phyloP scores from a whole-genome alignment of 2,888 invertebrate genomes.

The Euclidia mi region DNA sequence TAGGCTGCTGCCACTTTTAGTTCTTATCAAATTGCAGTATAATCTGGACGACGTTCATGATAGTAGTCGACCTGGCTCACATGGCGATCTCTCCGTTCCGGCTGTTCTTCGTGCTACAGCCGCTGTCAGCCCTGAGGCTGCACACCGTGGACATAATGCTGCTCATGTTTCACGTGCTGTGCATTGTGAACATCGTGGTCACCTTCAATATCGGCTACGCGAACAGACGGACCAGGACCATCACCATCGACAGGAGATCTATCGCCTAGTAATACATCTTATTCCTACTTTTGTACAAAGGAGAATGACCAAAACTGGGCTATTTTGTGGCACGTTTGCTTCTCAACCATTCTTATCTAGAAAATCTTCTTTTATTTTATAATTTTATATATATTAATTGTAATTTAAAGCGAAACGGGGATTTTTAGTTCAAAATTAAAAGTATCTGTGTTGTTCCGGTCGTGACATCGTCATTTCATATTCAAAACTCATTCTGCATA shows the following conservation, averaged over 20 bases:
- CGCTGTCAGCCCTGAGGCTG: slow-evolving; percentile 20
- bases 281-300: neutral
- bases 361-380: too few relatives aligned
- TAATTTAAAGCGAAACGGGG: too few relatives aligned
- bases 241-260: slow-evolving; percentile 62
- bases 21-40: slow-evolving; percentile 65
- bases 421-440: too few relatives aligned
- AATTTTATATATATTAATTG: too few relatives aligned
- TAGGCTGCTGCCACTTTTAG: too few relatives aligned
- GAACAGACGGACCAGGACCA: slow-evolving; percentile 41
- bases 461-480: too few relatives aligned
- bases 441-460: too few relatives aligned
- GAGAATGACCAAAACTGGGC: too few relatives aligned
- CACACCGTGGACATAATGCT: slow-evolving; percentile 59
- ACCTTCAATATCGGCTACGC: slow-evolving; percentile 72
- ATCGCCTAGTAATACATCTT: slow-evolving; percentile 62
- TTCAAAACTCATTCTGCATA: too few relatives aligned
- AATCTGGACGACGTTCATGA: slow-evolving; percentile 67
- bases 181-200: slow-evolving; percentile 70
- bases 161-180: slow-evolving; percentile 61
- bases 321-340: too few relatives aligned
- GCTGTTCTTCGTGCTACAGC: slow-evolving; percentile 61
- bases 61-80: slow-evolving; percentile 61
- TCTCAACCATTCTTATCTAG: too few relatives aligned
- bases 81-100: slow-evolving; percentile 65